Conservation (phyloP, 2,888 invertebrate species). For the Heliconius sara region DNA sequence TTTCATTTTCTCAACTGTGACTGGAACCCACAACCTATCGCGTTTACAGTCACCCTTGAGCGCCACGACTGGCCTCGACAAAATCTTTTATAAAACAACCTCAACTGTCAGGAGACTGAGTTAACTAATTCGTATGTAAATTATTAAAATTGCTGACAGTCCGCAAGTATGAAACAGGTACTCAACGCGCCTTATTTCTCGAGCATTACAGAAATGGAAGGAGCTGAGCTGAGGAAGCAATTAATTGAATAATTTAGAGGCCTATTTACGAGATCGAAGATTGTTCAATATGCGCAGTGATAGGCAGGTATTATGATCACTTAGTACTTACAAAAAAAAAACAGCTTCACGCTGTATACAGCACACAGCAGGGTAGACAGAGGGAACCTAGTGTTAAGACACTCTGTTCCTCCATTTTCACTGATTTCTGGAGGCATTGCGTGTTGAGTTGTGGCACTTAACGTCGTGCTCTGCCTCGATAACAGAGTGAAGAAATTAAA, state of each 20-base stretch:
- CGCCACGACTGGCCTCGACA: slow-evolving; percentile 46
- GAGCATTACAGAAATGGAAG: slow-evolving; percentile 32
- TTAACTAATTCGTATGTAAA: slow-evolving; percentile 58
- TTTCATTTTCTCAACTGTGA: too few species aligned
- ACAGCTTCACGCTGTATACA: too few species aligned
- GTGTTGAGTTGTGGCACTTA: too few species aligned
- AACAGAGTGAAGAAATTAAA: too few species aligned
- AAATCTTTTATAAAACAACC: slow-evolving; percentile 55
- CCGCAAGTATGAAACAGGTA: slow-evolving; percentile 52
- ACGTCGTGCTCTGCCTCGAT: too few species aligned
- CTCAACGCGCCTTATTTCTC: slow-evolving; percentile 39
- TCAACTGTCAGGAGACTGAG: slow-evolving; percentile 65
- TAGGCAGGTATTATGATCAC: slow-evolving; percentile 1
- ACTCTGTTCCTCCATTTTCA: too few species aligned
- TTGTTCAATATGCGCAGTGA: slow-evolving; percentile 13
- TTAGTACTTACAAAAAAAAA: neutral
- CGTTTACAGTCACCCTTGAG: too few species aligned
- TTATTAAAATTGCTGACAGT: slow-evolving; percentile 66
- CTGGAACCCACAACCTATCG: too few species aligned
- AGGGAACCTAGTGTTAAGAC: too few species aligned
- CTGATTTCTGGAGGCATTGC: too few species aligned
- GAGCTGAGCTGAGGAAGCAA: slow-evolving; percentile 25
- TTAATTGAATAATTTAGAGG: slow-evolving; percentile 46
- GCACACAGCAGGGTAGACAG: too few species aligned
- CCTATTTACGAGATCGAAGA: slow-evolving; percentile 27